Base-by-base conservation (phyloP, 2,888 invertebrate genomes). In the Bimastos eiseni region DNA sequence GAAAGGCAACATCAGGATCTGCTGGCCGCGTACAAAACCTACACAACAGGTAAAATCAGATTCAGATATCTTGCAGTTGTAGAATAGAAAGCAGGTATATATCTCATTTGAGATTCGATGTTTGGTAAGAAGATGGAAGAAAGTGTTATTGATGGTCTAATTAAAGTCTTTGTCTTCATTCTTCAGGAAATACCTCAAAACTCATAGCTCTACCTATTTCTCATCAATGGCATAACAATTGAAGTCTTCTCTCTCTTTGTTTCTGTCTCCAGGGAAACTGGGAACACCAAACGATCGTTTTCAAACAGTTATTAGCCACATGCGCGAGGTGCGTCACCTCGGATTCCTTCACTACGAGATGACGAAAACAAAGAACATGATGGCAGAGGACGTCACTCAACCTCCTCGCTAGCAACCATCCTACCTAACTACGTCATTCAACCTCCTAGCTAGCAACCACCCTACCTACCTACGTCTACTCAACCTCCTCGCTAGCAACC, bases 281-380 rank as follows among this genome's bases (percentile, higher is more conserved):
- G 92, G 92, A 8, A 91, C 92, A 13, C 92, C 92, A 33, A 92
- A 92, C 88, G 83, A 89, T 21, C 91, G 92, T 19, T 90, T 92
- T 49, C 91, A 92, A 90, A 89, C 49, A 30, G 84, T 92, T 33
- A 92, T 92, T 49, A 34, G 55, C 36, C 89, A 90, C 55, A 91
- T 92, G n/a, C 92, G 92, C 33, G 44, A 90, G 83, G 88, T 92
- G 33, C 90, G 92, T 8, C 83, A 91, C 70, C 91, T 92, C 19
- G 92, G 92, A 30, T 91, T 92, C 38, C 84, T 92, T 33, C 92
- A 92, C 86, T 91, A 92, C 90, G 83, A 90, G 84, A 92, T 92
- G 92, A 92, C 92, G 34, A 91, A 90, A 90, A 91, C 91, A 38
- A 83, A 83, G 89, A 89, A 88, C 21, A 49, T 91, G 34, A 89